Conservation (phyloP, 2,888 invertebrate genomes). For the Lepidonotus clava region DNA sequence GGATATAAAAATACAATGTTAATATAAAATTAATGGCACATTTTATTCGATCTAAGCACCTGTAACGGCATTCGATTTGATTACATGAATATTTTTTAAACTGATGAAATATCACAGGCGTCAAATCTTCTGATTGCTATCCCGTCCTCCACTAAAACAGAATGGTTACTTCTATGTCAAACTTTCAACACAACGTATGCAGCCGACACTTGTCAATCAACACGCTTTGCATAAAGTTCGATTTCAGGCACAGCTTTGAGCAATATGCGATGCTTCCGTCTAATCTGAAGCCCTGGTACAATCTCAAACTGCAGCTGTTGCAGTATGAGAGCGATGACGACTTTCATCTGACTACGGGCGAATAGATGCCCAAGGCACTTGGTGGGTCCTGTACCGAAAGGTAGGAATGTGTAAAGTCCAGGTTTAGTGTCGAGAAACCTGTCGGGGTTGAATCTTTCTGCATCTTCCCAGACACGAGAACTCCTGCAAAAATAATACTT, state of each 20-base stretch:
- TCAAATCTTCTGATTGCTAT: no score
- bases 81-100: no score
- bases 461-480: slow-evolving; percentile 68
- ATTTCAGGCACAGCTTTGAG: slow-evolving; percentile 70
- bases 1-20: no score
- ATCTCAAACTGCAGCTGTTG: slow-evolving; percentile 67
- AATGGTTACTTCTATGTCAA: no score
- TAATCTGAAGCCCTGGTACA: slow-evolving; percentile 67
- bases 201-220: no score
- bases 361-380: slow-evolving; percentile 77
- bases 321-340: slow-evolving; percentile 68
- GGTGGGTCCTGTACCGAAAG: slow-evolving; percentile 73
- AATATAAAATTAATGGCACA: no score
- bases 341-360: slow-evolving; percentile 73
- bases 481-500: slow-evolving; percentile 47
- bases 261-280: slow-evolving; percentile 63
- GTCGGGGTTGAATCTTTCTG: slow-evolving; percentile 71
- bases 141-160: no score
- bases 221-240: slow-evolving; percentile 51
- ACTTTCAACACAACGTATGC: no score
- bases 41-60: no score
- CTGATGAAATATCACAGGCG: no score
- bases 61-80: no score
- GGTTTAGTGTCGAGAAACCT: slow-evolving; percentile 67
- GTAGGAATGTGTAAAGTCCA: slow-evolving; percentile 68